These are phyloP conservation scores for Halcyon malimbica DNA, from an alignment of 2,113 vertebrate species.

Conservation along the genomic window DNA sequence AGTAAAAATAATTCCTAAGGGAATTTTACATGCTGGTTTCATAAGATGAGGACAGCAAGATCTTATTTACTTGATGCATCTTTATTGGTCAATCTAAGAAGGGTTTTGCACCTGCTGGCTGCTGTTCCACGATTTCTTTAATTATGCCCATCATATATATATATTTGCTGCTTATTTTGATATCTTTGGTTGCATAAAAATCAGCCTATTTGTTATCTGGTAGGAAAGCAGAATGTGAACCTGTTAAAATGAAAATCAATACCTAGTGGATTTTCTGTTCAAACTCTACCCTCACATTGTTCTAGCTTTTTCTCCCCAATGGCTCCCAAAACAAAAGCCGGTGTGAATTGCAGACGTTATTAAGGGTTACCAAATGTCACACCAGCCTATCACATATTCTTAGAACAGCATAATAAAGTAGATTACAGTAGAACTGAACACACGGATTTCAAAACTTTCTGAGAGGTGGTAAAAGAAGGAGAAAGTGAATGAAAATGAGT, in stretches of 20 bases:
- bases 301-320: background rate
- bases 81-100: background rate
- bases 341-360: background rate
- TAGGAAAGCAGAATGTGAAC: background rate
- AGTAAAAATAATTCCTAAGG: constrained; percentile 40
- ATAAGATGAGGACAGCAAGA: background rate
- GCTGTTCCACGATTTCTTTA: background rate
- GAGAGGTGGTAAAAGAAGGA: background rate
- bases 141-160: background rate
- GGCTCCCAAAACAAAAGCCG: background rate
- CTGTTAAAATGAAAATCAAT: background rate
- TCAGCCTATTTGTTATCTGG: background rate
- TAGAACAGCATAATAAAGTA: background rate
- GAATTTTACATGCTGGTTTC: background rate
- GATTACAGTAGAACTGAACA: background rate
- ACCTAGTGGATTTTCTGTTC: background rate
- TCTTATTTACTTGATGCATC: background rate
- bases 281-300: background rate
- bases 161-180: background rate
- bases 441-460: background rate
- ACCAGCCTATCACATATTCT: background rate
- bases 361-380: background rate
- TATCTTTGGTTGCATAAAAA: background rate
- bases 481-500: background rate
- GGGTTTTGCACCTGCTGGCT: background rate